Evolutionary conservation across 2,113 vertebrate genomes (phyloP).

Genomic region (Hyla sarda): DNA sequence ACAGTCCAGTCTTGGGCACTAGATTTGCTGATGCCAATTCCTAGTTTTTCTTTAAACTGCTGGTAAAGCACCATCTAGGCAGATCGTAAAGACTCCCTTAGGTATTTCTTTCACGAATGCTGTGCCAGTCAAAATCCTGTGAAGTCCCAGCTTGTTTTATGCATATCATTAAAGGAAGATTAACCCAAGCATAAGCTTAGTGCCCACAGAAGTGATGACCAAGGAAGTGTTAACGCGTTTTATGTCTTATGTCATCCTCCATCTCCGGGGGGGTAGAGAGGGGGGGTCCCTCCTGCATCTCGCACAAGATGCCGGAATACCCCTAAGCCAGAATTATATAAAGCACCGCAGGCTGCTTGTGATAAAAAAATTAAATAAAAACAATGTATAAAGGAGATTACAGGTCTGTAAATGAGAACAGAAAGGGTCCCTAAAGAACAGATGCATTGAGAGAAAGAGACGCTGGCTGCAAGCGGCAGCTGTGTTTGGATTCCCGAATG

Average conservation of each 20-base stretch:
- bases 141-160: background rate
- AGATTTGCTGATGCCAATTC: slow-evolving; percentile 10
- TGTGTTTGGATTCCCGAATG: slow-evolving; percentile 19
- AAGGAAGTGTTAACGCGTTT: background rate
- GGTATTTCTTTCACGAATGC: slow-evolving; percentile 1
- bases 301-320: background rate
- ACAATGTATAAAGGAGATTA: background rate
- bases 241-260: background rate
- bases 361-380: background rate
- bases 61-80: slow-evolving; percentile 4
- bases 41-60: background rate
- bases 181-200: background rate
- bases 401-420: slow-evolving; percentile 19
- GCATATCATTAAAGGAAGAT: slow-evolving; percentile 8
- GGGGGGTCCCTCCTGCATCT: background rate
- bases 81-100: background rate
- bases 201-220: background rate
- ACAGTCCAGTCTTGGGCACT: background rate
- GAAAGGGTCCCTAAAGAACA: slow-evolving; percentile 22
- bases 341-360: background rate
- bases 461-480: background rate
- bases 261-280: too few relatives aligned
- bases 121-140: background rate
- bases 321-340: slow-evolving; percentile 23
- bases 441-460: slow-evolving; percentile 4